Base-by-base conservation (phyloP, 2,113 vertebrate species). In the Apistogramma diplotaenia region DNA sequence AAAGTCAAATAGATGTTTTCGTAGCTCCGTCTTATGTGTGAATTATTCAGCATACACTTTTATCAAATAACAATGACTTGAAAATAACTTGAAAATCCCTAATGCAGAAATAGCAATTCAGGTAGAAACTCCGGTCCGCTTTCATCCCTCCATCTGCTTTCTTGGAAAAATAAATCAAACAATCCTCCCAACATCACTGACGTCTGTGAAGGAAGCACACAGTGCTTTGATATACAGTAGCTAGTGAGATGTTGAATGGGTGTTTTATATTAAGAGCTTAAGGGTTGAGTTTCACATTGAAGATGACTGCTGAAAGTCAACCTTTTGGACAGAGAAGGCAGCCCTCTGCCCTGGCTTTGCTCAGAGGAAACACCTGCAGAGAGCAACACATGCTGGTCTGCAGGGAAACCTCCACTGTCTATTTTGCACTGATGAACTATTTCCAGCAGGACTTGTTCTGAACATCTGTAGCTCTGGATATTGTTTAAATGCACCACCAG, bases 311-410 rank as follows among this genome's bases (percentile, higher is more conserved):
- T 82, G 71, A 91, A 83, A 83, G 81, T 87, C 81, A 73, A 82
- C 83, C 49, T 84, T 70, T 53, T 76, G 83, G 84, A 77, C 86
- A 72, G 81, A 53, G 75, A 79, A 77, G 75, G 76, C 87, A 82
- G 81, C 62, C 19, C 88, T 85, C 75, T 76, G 82, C 53, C 78
- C 81, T 78, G 71, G 75, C 61, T 79, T 53, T 55, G 58, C 86
- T 88, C 87, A 87, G 67, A 91, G 90, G 92, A 93, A 93, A 93
- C 93, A 94, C 93, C 94, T 94, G 93, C 86, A 85, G 61, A 84
- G 85, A 80, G 62, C 78, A 84, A 65, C 87, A 89, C 85, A 85
- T 77, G 87, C 61, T 12, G 85, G 59, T 65, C 77, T 53, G 33
- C 85, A 33, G 71, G 58, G 70, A 79, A 81, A 82, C 49, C 79